These are phyloP conservation scores for Tragelaphus strepsiceros DNA, from an alignment of 2,113 vertebrate genomes.

Conservation along the genomic window DNA sequence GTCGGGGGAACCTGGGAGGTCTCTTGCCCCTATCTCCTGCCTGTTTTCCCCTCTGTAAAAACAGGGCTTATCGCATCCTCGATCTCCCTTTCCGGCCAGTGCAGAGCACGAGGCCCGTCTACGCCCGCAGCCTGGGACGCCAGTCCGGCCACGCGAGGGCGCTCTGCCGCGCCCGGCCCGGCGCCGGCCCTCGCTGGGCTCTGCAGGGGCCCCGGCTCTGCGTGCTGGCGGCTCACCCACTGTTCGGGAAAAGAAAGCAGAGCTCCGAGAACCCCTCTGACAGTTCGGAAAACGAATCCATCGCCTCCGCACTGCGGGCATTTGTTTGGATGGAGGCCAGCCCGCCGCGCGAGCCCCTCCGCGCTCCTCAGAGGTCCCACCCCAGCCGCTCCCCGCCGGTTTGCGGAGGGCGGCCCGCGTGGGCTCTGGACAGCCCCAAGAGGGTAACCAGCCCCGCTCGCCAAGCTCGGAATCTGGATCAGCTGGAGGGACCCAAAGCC, in stretches of 20 bases:
- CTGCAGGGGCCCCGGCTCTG: not conserved
- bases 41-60: not conserved
- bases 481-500: not conserved
- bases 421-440: not conserved
- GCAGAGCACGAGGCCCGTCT: no score
- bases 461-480: not conserved
- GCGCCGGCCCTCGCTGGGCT: not conserved
- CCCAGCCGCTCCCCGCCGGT: not conserved
- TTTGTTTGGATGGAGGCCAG: conserved; percentile 9
- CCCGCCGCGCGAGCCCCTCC: not conserved
- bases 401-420: not conserved
- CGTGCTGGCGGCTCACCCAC: not conserved
- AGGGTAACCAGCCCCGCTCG: not conserved
- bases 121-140: accelerated
- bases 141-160: not conserved
- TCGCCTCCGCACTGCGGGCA: not conserved
- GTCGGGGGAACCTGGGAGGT: not conserved
- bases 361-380: not conserved
- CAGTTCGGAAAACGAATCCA: not conserved
- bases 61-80: accelerated
- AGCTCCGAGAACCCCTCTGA: not conserved
- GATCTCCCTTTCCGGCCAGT: no score
- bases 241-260: not conserved
- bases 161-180: not conserved
- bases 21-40: not conserved